Base-by-base conservation (phyloP, 2,888 invertebrate genomes). In the Athalia rosae region DNA sequence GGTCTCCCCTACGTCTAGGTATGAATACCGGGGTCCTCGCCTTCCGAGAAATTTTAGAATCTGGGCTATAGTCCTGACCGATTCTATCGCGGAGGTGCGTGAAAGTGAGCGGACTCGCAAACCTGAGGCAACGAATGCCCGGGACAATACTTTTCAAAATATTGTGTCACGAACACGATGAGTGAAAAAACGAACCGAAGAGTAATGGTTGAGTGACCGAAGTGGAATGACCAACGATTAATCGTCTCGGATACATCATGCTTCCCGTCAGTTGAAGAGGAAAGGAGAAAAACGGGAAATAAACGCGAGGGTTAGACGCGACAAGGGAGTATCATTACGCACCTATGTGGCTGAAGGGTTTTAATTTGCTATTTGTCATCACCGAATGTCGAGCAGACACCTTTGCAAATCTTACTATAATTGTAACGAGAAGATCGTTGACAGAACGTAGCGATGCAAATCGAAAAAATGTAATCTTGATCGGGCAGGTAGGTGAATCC, bases 161-260 rank as follows among this genome's bases (percentile, higher is more conserved):
- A 82, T 80, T 79, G 78, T 79, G 82, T 80, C 82, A 78, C 71
- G 56, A 78, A 76, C 79, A 80, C 78, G 77, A 78, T 79, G 79
- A 79, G 79, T 62, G 79, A 77, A 77, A 81, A 82, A 76, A 76
- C 79, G 77, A 76, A 59, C 64, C 77, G 50, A 77, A 85, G 85
- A 86, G 85, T 86, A 83, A 86, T 85, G 82, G 76, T 79, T 76
- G 76, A 80, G 78, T 83, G 81, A 83, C 83, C 82, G 80, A 69
- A 80, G 81, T 81, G 85, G 28, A 28, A 85, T 83, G 82, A 81
- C 84, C 82, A 81, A 84, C 82, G 85, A 85, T 86, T 85, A 85
- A 85, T 86, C 85, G 84, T 83, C 80, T 80, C 83, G 84, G 84
- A 84, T 84, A 83, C 81, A 80, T 41, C 79, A 79, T 66, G 13